Evolutionary conservation across 1,140 invertebrate species (phyloP).

Genomic region (Drosophila bocki): DNA sequence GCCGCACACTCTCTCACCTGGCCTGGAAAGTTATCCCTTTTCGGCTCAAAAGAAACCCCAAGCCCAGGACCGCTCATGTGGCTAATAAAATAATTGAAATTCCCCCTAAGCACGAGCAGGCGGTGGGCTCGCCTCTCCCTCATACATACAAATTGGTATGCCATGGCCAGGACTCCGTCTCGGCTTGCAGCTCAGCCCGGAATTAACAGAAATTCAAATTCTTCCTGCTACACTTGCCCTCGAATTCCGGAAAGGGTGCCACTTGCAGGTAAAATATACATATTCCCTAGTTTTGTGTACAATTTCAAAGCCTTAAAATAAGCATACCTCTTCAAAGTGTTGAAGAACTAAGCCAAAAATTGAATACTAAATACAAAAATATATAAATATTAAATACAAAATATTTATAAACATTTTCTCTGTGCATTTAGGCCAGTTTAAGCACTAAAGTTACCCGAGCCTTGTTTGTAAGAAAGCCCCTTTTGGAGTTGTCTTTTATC

Average conservation of each 20-base stretch:
- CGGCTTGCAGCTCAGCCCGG: not conserved
- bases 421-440: slow-evolving; percentile 6
- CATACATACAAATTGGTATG: slow-evolving; percentile 48
- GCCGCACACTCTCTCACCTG: slow-evolving; percentile 61
- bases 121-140: slow-evolving; percentile 13
- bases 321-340: not conserved
- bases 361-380: not conserved
- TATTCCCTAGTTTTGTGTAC: no score
- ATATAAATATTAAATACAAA: not conserved
- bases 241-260: not conserved
- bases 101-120: slow-evolving; percentile 62
- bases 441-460: not conserved
- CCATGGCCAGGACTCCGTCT: slow-evolving; percentile 31
- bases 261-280: not conserved
- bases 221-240: not conserved
- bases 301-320: not conserved
- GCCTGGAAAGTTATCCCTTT: slow-evolving; percentile 62
- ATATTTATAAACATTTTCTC: not conserved
- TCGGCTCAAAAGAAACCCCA: slow-evolving; percentile 53
- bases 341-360: not conserved
- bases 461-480: not conserved
- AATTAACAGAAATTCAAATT: slow-evolving; percentile 42
- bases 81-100: slow-evolving; percentile 84
- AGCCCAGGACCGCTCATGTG: slow-evolving; percentile 61
- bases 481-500: slow-evolving; percentile 17